phyloP scores from a whole-genome alignment of 2,113 vertebrate species.

The Elanoides forficatus region DNA sequence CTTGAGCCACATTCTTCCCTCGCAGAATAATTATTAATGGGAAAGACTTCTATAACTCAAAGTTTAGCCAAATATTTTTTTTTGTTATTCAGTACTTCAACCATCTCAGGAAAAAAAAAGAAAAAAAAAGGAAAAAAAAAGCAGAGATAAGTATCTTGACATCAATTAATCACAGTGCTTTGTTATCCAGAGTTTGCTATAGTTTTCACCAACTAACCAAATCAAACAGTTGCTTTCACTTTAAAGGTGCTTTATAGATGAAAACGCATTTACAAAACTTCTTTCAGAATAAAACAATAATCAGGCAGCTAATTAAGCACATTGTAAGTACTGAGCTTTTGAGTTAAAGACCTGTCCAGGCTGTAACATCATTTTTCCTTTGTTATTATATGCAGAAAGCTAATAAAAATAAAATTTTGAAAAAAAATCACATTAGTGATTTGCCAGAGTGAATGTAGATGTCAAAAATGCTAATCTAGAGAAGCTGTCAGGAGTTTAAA shows the following conservation, averaged over 20 bases:
- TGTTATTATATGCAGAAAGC: conserved; percentile 28
- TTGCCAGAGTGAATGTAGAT: conserved; percentile 60
- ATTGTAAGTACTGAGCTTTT: conserved; percentile 30
- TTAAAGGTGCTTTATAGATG: conserved; percentile 51
- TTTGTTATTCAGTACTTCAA: conserved; percentile 22
- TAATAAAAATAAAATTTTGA: conserved; percentile 61
- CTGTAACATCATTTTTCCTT: conserved; percentile 40
- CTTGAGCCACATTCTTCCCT: neutral
- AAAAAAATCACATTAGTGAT: conserved; percentile 56
- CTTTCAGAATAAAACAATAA: conserved; percentile 50
- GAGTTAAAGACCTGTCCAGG: conserved; percentile 50
- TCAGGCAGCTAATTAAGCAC: conserved; percentile 58
- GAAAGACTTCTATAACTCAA: neutral
- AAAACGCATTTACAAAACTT: conserved; percentile 42
- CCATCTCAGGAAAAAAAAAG: neutral
- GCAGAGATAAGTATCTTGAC: conserved; percentile 22
- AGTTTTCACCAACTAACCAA: conserved; percentile 39
- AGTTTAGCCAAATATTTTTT: neutral
- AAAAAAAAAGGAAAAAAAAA: neutral
- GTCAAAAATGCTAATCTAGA: conserved; percentile 67
- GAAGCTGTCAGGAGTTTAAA: conserved; percentile 67
- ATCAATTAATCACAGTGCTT: conserved; percentile 52
- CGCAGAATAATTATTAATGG: neutral
- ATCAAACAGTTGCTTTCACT: conserved; percentile 43
- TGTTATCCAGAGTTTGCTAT: conserved; percentile 17